A percentile compares a stretch with the other conserved stretches of the same genome.
Conservation (phyloP, 2,113 vertebrate genomes). For the Halcyon senegalensis region DNA sequence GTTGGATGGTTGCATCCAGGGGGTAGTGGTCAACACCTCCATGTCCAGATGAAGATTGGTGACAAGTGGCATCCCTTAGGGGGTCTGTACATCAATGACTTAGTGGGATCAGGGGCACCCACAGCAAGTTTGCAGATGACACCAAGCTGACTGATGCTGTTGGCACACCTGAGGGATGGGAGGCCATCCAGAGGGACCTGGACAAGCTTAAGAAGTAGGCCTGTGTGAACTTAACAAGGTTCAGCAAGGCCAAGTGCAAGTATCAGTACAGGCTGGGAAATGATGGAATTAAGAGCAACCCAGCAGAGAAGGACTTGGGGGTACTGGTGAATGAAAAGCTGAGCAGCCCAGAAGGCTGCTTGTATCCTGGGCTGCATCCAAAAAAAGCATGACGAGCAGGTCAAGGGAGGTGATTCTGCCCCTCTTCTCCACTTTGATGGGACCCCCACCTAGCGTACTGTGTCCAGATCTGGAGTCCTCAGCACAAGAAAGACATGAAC, state of each 20-base stretch:
- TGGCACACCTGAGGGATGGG: neutral
- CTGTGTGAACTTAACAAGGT: neutral
- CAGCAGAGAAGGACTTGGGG: neutral
- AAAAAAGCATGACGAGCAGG: neutral
- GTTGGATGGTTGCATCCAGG: neutral
- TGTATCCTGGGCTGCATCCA: neutral
- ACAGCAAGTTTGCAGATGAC: neutral
- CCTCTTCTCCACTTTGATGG: neutral
- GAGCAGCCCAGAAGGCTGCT: neutral
- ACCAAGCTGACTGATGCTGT: neutral
- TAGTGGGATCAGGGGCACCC: neutral
- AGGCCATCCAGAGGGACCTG: neutral
- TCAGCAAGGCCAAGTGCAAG: neutral
- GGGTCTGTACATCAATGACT: neutral
- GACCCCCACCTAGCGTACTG: neutral
- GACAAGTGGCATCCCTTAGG: neutral
- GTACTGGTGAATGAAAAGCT: neutral
- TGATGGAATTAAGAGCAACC: neutral
- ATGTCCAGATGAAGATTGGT: neutral
- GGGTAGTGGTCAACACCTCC: neutral
- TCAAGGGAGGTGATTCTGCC: neutral
- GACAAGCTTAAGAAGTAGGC: neutral
- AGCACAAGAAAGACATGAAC: too few species aligned
- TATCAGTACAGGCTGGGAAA: neutral
- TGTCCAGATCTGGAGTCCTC: too few species aligned